Evolutionary conservation across 53 echinoderm and acorn worm species (phyloP).

Genomic region (Arbacia lixula): DNA sequence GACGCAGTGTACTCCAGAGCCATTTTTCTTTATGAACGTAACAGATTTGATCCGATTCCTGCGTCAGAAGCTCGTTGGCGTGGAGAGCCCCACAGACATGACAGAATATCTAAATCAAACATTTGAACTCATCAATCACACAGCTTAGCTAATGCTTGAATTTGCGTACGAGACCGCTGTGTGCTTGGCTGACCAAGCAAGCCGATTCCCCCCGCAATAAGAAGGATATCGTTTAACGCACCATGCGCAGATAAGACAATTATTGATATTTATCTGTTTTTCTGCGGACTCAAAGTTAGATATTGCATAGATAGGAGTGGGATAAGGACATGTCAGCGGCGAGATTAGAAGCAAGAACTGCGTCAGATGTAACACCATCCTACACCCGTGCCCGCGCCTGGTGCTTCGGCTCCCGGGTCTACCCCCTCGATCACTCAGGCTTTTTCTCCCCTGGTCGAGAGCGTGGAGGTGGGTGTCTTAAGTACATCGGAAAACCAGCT

Average conservation of each 20-base stretch:
- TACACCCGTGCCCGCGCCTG: constrained; percentile 5
- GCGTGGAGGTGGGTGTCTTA: not conserved
- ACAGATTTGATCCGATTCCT: no score
- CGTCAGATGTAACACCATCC: constrained; percentile 34
- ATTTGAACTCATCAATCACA: no score
- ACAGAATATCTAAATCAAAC: no score
- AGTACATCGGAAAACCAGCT: not conserved
- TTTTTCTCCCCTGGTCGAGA: not conserved
- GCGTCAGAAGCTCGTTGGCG: no score
- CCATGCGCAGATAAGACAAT: constrained; percentile 16
- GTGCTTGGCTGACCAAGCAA: no score
- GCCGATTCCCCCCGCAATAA: no score
- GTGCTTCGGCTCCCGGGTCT: constrained; percentile 2
- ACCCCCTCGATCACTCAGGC: not conserved
- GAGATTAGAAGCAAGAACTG: constrained; percentile 45
- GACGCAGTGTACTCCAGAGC: no score
- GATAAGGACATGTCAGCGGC: constrained; percentile 24
- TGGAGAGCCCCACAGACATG: no score
- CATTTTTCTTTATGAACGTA: no score
- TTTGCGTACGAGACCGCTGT: no score
- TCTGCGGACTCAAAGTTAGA: not conserved
- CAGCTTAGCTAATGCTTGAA: no score
- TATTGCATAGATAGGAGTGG: not conserved
- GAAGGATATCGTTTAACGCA: constrained; percentile 16
- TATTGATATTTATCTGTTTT: constrained; percentile 39